phyloP scores from a whole-genome alignment of 2,113 vertebrate species.

The Ariopsis seemanni region DNA sequence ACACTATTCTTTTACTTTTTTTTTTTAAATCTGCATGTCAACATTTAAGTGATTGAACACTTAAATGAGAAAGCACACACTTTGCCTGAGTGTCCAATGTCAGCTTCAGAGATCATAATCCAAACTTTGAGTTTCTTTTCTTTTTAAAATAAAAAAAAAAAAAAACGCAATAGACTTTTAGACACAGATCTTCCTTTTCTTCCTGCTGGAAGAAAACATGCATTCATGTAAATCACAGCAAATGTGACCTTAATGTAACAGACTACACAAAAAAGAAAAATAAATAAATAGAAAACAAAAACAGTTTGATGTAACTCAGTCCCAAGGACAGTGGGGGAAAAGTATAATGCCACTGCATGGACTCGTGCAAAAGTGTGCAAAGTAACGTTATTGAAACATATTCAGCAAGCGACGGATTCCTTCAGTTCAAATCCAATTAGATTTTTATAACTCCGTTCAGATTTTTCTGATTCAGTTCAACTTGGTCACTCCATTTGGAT shows the following conservation, averaged over 20 bases:
- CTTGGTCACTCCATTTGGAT: neutral
- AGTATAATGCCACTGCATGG: slow-evolving; percentile 8
- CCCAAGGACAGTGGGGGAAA: neutral
- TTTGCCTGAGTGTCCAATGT: neutral
- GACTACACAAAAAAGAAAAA: slow-evolving; percentile 19
- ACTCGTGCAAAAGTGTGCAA: slow-evolving; percentile 39
- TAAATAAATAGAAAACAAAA: slow-evolving; percentile 9
- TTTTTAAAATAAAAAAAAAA: neutral
- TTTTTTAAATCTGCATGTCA: neutral
- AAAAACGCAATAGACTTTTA: neutral
- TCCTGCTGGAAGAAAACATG: slow-evolving; percentile 25
- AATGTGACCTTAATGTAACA: slow-evolving; percentile 12
- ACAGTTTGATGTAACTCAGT: neutral
- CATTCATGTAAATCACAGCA: neutral
- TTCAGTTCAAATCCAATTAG: neutral
- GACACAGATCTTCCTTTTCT: neutral
- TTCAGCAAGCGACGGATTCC: neutral
- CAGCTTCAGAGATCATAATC: neutral
- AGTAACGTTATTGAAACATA: slow-evolving; percentile 13
- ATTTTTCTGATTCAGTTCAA: neutral
- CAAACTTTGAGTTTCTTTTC: neutral
- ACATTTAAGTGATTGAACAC: neutral
- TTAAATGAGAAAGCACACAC: slow-evolving; percentile 5
- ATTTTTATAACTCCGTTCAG: neutral
- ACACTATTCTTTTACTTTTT: neutral